A percentile compares a stretch with the other conserved stretches of the same genome.
Conservation (phyloP, 2,888 invertebrate genomes). For the Metalampra italica region DNA sequence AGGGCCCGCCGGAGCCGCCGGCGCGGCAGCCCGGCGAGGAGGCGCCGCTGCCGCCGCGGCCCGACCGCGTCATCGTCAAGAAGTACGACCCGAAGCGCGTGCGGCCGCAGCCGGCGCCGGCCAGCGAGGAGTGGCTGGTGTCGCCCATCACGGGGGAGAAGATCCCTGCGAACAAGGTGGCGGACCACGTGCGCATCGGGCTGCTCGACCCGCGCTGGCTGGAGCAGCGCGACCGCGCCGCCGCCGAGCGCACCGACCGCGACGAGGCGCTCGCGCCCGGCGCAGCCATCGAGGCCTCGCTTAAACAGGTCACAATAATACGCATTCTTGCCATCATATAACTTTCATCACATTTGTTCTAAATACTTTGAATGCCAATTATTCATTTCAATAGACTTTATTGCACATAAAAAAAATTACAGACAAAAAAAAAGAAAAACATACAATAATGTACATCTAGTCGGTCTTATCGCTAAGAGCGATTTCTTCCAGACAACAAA, state of each 20-base stretch:
- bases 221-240: conserved; percentile 95
- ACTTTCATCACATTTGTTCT: no score
- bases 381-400: no score
- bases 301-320: conserved; percentile 82
- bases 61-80: conserved; percentile 96
- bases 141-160: conserved; percentile 99
- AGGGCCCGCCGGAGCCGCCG: conserved; percentile 51
- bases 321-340: no score
- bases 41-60: conserved; percentile 90
- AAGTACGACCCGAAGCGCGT: conserved; percentile 94
- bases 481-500: no score
- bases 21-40: conserved; percentile 39
- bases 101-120: conserved; percentile 80
- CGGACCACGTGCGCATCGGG: conserved; percentile 98
- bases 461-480: no score
- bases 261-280: conserved; percentile 77
- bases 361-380: no score
- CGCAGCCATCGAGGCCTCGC: conserved; percentile 96
- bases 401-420: no score
- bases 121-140: conserved; percentile 91
- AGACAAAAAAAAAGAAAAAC: no score
- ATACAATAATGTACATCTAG: no score
- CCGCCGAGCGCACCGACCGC: conserved; percentile 95
- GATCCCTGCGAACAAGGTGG: conserved; percentile 97
- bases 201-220: conserved; percentile 98